Evolutionary conservation across 1,140 invertebrate species (phyloP), one percentile per base, ranked within the genome.

Genomic region (Lordiphosa stackelbergi): DNA sequence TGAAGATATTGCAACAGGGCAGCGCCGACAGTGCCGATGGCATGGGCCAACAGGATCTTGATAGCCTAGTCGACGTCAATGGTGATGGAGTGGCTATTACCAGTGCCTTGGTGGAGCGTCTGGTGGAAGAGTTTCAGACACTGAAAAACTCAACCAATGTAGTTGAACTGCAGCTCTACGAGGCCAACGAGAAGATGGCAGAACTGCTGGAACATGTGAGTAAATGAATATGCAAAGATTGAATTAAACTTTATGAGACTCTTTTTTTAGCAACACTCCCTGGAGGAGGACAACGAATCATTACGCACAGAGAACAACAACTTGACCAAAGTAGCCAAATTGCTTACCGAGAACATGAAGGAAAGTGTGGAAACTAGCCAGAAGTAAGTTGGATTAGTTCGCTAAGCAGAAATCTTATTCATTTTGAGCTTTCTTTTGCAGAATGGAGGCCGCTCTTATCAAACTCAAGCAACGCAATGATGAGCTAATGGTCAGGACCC

Each of bases 171-270:
- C 87, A 88, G 45, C 59, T 88, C 19, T 88, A 88, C 35, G 87
- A 88, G 49, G 87, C 87, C 37, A 88, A 88, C 46, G 87, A 88
- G 47, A 88, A 88, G 55, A 88, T 88, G 53, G 60, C 87, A 0
- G 87, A 88, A 47, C 51, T 88, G 3, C 45, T 88, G 41, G 87
- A 88, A 51, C 85, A 84, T 37, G 86, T 88, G 47, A 72, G 66
- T 64, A 11, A 36, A 12, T 45, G 19, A 58, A 52, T 28, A 11
- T 4, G 35, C 7, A 24, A 5, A 0, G 5, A 9, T 8, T 4
- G 4, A 1, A 47, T 4, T 0, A 13, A 28, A 36, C 1, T 13
- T 40, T 5, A 6, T 4, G 36, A 3, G 6, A 16, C 16, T 24
- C 11, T 41, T n/a, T 0, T 24, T 9, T n/a, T 10, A 86, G 84